Conservation (phyloP, 2,888 invertebrate species). For the Hirtodrosophila trivittata region DNA sequence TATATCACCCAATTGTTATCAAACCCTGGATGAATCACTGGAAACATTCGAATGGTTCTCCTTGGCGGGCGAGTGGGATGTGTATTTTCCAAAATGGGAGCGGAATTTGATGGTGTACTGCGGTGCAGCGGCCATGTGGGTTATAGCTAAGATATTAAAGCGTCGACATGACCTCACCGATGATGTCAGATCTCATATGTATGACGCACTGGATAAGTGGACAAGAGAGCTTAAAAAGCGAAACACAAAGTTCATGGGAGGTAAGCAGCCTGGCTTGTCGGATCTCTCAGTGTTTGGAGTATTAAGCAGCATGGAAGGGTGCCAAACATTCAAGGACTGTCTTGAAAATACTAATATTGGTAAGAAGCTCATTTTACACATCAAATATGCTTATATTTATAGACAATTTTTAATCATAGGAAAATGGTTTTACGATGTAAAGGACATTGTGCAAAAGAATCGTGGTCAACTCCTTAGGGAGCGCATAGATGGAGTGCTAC, state of each 20-base stretch:
- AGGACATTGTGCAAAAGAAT: slow-evolving; percentile 83
- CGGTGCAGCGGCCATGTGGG: slow-evolving; percentile 97
- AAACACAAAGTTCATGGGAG: slow-evolving; percentile 93
- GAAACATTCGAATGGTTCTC: slow-evolving; percentile 98
- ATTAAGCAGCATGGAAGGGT: slow-evolving; percentile 96
- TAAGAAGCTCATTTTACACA: too few species aligned
- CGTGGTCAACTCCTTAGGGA: slow-evolving; percentile 79
- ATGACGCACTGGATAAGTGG: slow-evolving; percentile 94
- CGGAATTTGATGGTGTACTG: slow-evolving; percentile 93
- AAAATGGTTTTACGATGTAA: slow-evolving; percentile 90
- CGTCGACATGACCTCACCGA: slow-evolving; percentile 93
- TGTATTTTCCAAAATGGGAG: slow-evolving; percentile 94
- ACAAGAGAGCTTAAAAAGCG: slow-evolving; percentile 88
- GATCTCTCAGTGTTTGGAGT: slow-evolving; percentile 96
- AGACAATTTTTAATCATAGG: slow-evolving; percentile 58
- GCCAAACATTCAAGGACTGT: slow-evolving; percentile 93
- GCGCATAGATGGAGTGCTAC: slow-evolving; percentile 68
- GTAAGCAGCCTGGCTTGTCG: slow-evolving; percentile 93
- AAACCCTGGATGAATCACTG: slow-evolving; percentile 92
- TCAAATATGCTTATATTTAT: not conserved
- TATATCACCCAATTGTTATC: slow-evolving; percentile 98
- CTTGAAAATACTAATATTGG: slow-evolving; percentile 89
- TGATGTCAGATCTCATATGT: slow-evolving; percentile 94
- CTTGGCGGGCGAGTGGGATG: slow-evolving; percentile 95
- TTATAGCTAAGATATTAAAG: slow-evolving; percentile 94